A percentile compares a stretch with the other conserved stretches of the same genome.
phyloP scores from a whole-genome alignment of 1,140 invertebrate species.

The Lepidostoma basale region DNA sequence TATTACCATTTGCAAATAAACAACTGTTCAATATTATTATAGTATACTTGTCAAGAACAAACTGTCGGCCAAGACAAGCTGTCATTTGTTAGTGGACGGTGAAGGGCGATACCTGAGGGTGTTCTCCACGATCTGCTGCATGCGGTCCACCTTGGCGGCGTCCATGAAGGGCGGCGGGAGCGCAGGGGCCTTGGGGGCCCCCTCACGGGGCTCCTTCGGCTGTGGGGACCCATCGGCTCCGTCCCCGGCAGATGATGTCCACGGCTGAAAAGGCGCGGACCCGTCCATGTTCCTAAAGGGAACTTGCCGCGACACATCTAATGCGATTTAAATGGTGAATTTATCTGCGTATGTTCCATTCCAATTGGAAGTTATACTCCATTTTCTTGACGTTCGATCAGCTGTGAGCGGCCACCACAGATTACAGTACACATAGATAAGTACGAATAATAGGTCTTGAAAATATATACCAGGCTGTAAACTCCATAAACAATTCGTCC shows the following conservation, averaged over 20 bases:
- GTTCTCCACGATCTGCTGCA: constrained; percentile 60
- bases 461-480: too few species aligned
- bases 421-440: constrained; percentile 9
- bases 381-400: constrained; percentile 43
- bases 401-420: constrained; percentile 38
- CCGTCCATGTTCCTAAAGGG: constrained; percentile 52
- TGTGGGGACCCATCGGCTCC: not conserved
- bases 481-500: too few species aligned
- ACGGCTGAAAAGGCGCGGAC: constrained; percentile 59
- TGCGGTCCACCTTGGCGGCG: constrained; percentile 56
- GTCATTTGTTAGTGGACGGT: too few species aligned
- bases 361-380: constrained; percentile 17
- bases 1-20: not conserved
- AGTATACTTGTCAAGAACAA: too few species aligned
- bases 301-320: constrained; percentile 30
- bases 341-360: constrained; percentile 13
- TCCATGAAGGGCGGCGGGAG: constrained; percentile 52
- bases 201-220: not conserved
- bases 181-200: constrained; percentile 50
- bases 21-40: too few species aligned
- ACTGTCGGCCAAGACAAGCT: too few species aligned
- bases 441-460: too few species aligned
- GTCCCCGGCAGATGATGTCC: constrained; percentile 50
- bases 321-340: constrained; percentile 18
- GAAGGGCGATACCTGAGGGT: constrained; percentile 55